Evolutionary conservation across 2,113 vertebrate genomes (phyloP).

Genomic region (Phycodurus eques): DNA sequence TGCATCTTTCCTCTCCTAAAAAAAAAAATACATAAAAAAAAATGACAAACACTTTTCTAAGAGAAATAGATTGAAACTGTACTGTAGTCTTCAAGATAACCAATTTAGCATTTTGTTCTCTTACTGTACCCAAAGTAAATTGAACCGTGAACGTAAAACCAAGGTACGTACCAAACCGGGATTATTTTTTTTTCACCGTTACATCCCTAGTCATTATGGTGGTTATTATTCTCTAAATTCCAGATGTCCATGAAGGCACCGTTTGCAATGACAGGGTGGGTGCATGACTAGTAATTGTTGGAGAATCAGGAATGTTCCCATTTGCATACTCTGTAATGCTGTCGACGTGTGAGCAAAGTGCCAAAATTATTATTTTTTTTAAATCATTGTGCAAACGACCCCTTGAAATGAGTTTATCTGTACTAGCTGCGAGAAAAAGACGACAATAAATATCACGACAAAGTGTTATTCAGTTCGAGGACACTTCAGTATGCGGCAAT

Average conservation of each 20-base stretch:
- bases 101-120: too few relatives aligned
- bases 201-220: not conserved
- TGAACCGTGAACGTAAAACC: too few relatives aligned
- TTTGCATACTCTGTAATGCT: not conserved
- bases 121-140: too few relatives aligned
- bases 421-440: not conserved
- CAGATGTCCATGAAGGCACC: not conserved
- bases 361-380: slow-evolving; percentile 55
- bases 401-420: not conserved
- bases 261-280: slow-evolving; percentile 27
- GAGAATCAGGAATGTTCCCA: slow-evolving; percentile 4
- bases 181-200: too few relatives aligned
- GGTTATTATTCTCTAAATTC: not conserved
- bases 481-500: not conserved
- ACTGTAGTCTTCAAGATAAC: too few relatives aligned
- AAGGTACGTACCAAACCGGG: too few relatives aligned
- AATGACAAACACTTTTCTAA: too few relatives aligned
- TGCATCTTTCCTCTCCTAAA: too few relatives aligned
- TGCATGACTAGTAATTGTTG: slow-evolving; percentile 13
- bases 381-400: not conserved
- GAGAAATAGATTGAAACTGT: too few relatives aligned
- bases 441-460: not conserved
- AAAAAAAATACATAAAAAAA: too few relatives aligned
- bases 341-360: slow-evolving; percentile 35
- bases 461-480: slow-evolving; percentile 1